Evolutionary conservation across 2,113 vertebrate species (phyloP).

Genomic region (Rhodinocichla rosea): DNA sequence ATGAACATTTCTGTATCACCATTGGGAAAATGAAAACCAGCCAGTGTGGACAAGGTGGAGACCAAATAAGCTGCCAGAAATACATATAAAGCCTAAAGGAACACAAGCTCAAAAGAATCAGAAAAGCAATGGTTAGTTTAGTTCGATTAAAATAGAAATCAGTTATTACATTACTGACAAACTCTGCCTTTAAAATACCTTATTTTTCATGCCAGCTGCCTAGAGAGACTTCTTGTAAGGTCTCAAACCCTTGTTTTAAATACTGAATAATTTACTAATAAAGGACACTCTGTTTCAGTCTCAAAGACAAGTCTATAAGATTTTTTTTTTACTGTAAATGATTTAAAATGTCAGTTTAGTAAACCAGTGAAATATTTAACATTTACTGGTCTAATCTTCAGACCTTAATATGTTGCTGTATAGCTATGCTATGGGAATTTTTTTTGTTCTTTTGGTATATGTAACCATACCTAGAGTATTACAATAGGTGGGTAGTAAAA

Average conservation of each 20-base stretch:
- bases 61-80: slow-evolving; percentile 75
- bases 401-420: slow-evolving; percentile 74
- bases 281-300: slow-evolving; percentile 72
- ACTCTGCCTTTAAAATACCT: slow-evolving; percentile 56
- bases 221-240: slow-evolving; percentile 63
- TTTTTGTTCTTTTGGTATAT: slow-evolving; percentile 70
- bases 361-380: slow-evolving; percentile 75
- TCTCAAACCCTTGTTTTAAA: slow-evolving; percentile 63
- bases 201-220: slow-evolving; percentile 47
- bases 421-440: slow-evolving; percentile 68
- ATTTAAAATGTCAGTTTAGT: slow-evolving; percentile 72
- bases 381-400: slow-evolving; percentile 68
- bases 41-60: slow-evolving; percentile 72
- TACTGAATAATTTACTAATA: slow-evolving; percentile 73
- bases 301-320: slow-evolving; percentile 75
- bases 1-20: slow-evolving; percentile 66
- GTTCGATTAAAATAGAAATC: slow-evolving; percentile 36
- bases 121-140: slow-evolving; percentile 57
- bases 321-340: slow-evolving; percentile 72
- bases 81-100: slow-evolving; percentile 66
- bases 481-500: slow-evolving; percentile 74
- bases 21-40: slow-evolving; percentile 60
- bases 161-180: slow-evolving; percentile 45
- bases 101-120: slow-evolving; percentile 66
- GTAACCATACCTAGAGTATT: slow-evolving; percentile 74